Percentiles rank a stretch among this genome's conserved stretches.
phyloP scores from a whole-genome alignment of 2,888 invertebrate species.

The Acleris literana region DNA sequence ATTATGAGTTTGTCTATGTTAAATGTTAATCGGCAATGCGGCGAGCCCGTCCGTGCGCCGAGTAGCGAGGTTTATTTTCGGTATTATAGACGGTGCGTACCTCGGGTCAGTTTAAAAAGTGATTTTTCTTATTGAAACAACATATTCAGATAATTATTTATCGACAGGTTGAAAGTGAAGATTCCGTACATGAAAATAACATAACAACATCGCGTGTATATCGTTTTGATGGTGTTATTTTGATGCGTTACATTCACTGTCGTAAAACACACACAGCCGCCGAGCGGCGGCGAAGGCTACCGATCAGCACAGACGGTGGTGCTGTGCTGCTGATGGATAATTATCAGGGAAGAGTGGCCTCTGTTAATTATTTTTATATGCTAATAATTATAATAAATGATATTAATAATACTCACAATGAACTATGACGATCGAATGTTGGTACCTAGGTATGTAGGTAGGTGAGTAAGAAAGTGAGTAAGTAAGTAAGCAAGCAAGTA shows the following conservation, averaged over 20 bases:
- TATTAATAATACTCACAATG: background rate
- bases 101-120: constrained; percentile 31
- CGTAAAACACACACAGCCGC: constrained; percentile 15
- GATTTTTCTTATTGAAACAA: constrained; percentile 27
- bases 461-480: too few relatives aligned
- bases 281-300: background rate
- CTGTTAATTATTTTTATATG: too few relatives aligned
- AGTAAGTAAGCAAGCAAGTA: too few relatives aligned
- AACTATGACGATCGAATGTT: background rate
- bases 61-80: constrained; percentile 15
- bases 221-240: constrained; percentile 9
- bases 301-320: background rate
- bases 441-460: constrained; percentile 66
- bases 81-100: constrained; percentile 17
- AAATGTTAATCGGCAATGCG: background rate
- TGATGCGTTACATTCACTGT: constrained; percentile 3
- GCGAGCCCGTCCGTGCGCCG: background rate
- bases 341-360: too few relatives aligned
- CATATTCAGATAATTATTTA: background rate
- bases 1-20: constrained; percentile 32
- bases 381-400: too few relatives aligned
- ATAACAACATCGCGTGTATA: background rate
- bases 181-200: constrained; percentile 12
- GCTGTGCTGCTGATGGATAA: background rate
- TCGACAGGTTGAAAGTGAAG: constrained; percentile 17